Conservation (phyloP, 2,888 invertebrate genomes). For the Drosophila villosipedis region DNA sequence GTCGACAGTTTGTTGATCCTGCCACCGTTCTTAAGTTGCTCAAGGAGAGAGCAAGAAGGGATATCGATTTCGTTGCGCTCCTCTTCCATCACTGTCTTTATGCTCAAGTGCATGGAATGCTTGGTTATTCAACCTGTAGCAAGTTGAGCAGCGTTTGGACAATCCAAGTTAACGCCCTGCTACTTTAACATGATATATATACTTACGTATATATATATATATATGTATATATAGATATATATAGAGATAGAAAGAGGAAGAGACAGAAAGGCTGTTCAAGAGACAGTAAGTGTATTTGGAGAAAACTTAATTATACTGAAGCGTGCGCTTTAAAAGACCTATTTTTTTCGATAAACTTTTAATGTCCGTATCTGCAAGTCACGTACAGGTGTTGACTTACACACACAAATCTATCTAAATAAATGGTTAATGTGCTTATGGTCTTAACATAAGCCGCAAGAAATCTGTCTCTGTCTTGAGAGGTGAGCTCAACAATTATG, state of each 20-base stretch:
- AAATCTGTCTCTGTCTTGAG: background rate
- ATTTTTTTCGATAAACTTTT: slow-evolving; percentile 68
- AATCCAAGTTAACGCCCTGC: slow-evolving; percentile 19
- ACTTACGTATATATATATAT: no score
- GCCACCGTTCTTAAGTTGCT: slow-evolving; percentile 10
- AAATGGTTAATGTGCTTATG: slow-evolving; percentile 52
- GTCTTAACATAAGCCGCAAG: slow-evolving; percentile 33
- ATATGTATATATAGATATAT: no score
- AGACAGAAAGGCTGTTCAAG: background rate
- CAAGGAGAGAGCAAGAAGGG: background rate
- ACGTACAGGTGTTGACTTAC: slow-evolving; percentile 4
- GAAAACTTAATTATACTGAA: slow-evolving; percentile 60
- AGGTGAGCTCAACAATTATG: background rate
- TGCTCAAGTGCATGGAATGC: slow-evolving; percentile 21
- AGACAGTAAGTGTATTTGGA: background rate
- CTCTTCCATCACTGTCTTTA: slow-evolving; percentile 10
- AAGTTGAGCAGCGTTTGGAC: slow-evolving; percentile 34
- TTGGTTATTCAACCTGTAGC: slow-evolving; percentile 22
- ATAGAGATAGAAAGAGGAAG: background rate
- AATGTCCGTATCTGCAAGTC: slow-evolving; percentile 40
- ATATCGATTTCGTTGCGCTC: background rate
- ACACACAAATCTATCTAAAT: slow-evolving; percentile 10
- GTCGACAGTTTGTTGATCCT: slow-evolving; percentile 19
- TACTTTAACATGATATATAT: slow-evolving; percentile 8
- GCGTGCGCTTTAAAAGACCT: slow-evolving; percentile 53